Base-by-base conservation (phyloP, 2,888 invertebrate species). In the Anorthoa munda region DNA sequence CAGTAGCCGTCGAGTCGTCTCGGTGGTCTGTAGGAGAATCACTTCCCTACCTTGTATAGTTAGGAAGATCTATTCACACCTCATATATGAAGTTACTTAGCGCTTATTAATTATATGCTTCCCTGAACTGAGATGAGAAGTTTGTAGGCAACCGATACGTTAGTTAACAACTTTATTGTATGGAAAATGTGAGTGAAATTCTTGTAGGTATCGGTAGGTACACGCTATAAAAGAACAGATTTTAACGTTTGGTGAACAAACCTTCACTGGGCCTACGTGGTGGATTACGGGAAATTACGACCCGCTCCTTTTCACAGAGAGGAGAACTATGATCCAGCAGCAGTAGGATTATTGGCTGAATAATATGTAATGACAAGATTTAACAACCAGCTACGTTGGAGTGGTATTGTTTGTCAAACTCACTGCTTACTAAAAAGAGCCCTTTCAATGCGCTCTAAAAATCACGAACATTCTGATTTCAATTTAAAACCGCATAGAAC, bases 101-200 rank as follows among this genome's bases (percentile, higher is more conserved):
- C 2, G 3, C 9, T 59, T 59, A 23, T 77, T 59, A 59, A 68
- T 59, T 23, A 5, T 4, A 45, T 13, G 13, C n/a, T 78, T 26
- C 46, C 18, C 46, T 46, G n/a, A 53, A 53, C 23, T 48, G 9
- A 13, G 17, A 59, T 46, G n/a, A 46, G n/a, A n/a, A 76, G 23
- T 56, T 59, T 68, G 46, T 39, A 23, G 4, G 50, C 26, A 31
- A 18, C 18, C 2, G 12, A 13, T n/a, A 17, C 18, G 45, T 48
- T 39, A 39, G 18, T 61, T 18, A 18, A 53, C 26, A 50, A 45
- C 45, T 61, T 15, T 60, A 46, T 68, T 51, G 46, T 12, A 31
- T 17, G 17, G 11, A 55, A 23, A 23, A 48, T 4, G 11, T 53
- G 2, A 2, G 46, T 17, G 13, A n/a, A 46, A 17, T 12, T 46